Percentiles rank a stretch among this genome's conserved stretches.
phyloP scores from a whole-genome alignment of 2,888 invertebrate genomes.

The Malacosoma neustria region DNA sequence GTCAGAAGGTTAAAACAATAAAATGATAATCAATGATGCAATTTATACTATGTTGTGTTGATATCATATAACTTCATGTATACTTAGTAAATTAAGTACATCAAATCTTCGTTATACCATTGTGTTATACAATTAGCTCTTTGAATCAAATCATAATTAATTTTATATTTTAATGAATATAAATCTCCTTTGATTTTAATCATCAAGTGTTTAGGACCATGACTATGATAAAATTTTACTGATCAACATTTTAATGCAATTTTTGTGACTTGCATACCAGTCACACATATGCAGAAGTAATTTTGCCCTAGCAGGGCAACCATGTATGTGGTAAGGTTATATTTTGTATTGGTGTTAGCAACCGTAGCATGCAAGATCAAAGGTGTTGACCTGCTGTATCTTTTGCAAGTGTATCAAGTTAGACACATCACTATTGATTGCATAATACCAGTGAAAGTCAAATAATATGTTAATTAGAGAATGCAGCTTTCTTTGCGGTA shows the following conservation, averaged over 20 bases:
- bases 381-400: too few relatives aligned
- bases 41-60: too few relatives aligned
- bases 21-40: too few relatives aligned
- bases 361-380: too few relatives aligned
- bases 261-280: conserved; percentile 44
- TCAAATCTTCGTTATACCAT: not conserved
- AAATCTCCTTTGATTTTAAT: conserved; percentile 1
- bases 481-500: not conserved
- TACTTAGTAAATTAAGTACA: not conserved
- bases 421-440: conserved; percentile 39
- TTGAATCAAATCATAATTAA: not conserved
- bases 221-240: conserved; percentile 50
- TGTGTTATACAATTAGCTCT: not conserved
- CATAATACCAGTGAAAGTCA: conserved; percentile 45
- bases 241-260: conserved; percentile 67
- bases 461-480: conserved; percentile 12
- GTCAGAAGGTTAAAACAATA: too few relatives aligned
- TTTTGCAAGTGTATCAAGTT: conserved; percentile 32
- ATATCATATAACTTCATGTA: not conserved
- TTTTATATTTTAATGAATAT: not conserved
- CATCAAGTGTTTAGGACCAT: conserved; percentile 37
- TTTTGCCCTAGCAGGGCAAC: too few relatives aligned
- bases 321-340: too few relatives aligned
- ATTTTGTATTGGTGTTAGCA: too few relatives aligned
- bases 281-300: too few relatives aligned